Evolutionary conservation across 2,113 vertebrate genomes (phyloP), one percentile per base, ranked within the genome.

Genomic region (Rynchops niger): DNA sequence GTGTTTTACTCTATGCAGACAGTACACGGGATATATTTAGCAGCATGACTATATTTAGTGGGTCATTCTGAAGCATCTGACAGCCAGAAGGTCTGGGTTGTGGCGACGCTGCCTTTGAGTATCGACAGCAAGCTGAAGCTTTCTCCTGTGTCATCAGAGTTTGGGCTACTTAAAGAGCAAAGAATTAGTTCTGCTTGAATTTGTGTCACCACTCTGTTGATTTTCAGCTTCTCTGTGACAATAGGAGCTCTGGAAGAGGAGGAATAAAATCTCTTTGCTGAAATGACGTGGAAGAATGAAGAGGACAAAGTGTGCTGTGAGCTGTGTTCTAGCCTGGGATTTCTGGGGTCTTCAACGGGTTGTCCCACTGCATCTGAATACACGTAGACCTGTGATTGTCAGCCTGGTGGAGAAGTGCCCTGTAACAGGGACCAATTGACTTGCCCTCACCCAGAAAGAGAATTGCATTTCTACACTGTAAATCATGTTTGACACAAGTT

Each of bases 341-440:
- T 65, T 16, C 32, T 29, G 45, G 15, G 19, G 2, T 32, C 58
- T 81, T 81, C 69, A 70, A 0, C 8, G 4, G 0, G 11, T 3
- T 73, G 43, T 74, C 21, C 53, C 50, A 7, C 61, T 4, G 6
- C 8, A 7, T 3, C 32, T 38, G 45, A 62, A 21, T 19, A 27
- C 5, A 15, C 14, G 8, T 1, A 12, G 11, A 22, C 2, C 40
- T 27, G 36, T 30, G 74, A 25, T 2, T 36, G 16, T 14, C 59
- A 65, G 47, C 0, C 0, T 23, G 47, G 11, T 18, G 56, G 61
- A 76, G 49, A 12, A 65, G 40, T 11, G 9, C 15, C 22, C 29
- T 36, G 29, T 17, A 23, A 11, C 52, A 61, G 58, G 27, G 40
- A 77, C 43, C n/a, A 27, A 2, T 1, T 0, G 0, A 10, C 19